Conservation (phyloP, 1,140 invertebrate species). For the Drosophila guanche region DNA sequence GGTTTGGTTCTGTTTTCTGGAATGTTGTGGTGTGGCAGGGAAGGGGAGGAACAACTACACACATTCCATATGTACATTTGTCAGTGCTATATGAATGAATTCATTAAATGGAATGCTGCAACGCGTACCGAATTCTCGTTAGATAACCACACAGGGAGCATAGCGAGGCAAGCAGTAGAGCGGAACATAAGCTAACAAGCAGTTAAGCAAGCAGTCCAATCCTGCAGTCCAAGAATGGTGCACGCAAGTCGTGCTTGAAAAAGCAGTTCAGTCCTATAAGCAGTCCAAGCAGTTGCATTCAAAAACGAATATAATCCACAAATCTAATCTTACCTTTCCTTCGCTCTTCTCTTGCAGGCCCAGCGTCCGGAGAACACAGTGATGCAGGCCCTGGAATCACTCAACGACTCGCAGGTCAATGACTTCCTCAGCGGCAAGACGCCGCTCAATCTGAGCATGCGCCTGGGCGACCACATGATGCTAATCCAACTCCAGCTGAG, state of each 20-base stretch:
- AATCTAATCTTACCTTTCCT: background rate
- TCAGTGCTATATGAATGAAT: no score
- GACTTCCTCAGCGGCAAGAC: conserved; percentile 97
- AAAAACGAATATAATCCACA: no score
- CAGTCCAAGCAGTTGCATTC: no score
- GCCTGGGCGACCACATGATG: conserved; percentile 98
- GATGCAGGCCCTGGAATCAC: conserved; percentile 96
- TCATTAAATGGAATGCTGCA: no score
- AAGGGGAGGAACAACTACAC: background rate
- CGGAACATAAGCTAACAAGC: no score
- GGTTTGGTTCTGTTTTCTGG: background rate
- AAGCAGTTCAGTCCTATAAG: background rate
- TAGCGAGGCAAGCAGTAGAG: no score
- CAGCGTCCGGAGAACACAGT: conserved; percentile 96
- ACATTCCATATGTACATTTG: background rate
- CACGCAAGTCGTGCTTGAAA: no score
- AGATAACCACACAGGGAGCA: no score
- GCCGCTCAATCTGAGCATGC: conserved; percentile 96
- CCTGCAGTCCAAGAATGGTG: no score
- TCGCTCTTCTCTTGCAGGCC: conserved; percentile 85
- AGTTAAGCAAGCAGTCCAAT: no score
- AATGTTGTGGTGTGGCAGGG: background rate
- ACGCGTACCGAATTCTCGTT: no score
- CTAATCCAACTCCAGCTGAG: conserved; percentile 96
- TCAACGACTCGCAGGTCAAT: conserved; percentile 97